Evolutionary conservation across 2,113 vertebrate species (phyloP).

Genomic region (Bujurquina vittata): DNA sequence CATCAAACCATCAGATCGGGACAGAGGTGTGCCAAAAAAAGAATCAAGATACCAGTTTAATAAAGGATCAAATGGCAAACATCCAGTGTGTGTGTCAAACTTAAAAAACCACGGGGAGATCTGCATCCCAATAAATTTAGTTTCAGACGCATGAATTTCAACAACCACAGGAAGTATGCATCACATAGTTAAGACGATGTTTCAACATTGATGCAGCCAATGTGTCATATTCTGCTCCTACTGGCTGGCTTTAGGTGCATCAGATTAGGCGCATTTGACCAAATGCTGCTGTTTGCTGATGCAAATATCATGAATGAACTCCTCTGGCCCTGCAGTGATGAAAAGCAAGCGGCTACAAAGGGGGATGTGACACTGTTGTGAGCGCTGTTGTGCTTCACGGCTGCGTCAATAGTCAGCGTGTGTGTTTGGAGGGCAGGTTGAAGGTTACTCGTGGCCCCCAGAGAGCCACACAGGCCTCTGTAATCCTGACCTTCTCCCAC

Average conservation of each 20-base stretch:
- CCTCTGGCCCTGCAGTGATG: background rate
- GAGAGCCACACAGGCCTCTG: constrained; percentile 59
- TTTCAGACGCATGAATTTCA: background rate
- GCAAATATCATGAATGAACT: constrained; percentile 26
- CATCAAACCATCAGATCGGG: no score
- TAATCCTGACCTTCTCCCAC: constrained; percentile 71
- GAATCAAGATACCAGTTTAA: no score
- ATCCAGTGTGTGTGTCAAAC: no score
- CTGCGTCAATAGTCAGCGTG: constrained; percentile 41
- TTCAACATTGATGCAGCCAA: background rate
- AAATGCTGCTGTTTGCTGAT: constrained; percentile 64
- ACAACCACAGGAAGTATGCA: background rate
- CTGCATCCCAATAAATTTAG: background rate
- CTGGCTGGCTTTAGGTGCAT: background rate
- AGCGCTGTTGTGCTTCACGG: background rate
- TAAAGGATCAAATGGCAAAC: no score
- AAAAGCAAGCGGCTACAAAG: background rate
- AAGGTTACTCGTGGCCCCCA: constrained; percentile 46
- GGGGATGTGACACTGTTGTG: constrained; percentile 12
- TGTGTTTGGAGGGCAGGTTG: constrained; percentile 65
- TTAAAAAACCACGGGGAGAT: background rate
- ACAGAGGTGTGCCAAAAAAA: no score
- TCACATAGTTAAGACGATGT: background rate
- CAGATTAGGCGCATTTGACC: constrained; percentile 35
- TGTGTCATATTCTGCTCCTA: background rate